These are phyloP conservation scores for Alosa alosa DNA, from an alignment of 2,113 vertebrate genomes.

Conservation along the genomic window DNA sequence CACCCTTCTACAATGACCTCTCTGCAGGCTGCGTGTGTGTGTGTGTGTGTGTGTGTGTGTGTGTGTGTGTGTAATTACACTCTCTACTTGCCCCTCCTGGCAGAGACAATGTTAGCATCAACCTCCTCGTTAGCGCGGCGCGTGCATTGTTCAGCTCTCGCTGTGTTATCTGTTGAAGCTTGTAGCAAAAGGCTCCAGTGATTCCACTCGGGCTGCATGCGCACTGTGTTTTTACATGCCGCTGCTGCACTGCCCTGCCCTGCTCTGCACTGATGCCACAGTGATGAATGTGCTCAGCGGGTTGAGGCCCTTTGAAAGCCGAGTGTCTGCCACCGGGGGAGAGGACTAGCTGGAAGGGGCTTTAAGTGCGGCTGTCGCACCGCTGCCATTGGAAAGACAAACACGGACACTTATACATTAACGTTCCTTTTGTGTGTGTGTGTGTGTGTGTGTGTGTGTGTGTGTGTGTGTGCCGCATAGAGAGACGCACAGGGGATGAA, in stretches of 20 bases:
- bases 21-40: slow-evolving; percentile 25
- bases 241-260: background rate
- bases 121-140: background rate
- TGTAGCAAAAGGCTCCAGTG: background rate
- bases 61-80: background rate
- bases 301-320: background rate
- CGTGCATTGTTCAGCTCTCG: background rate
- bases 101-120: background rate
- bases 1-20: slow-evolving; percentile 17
- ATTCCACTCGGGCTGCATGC: background rate
- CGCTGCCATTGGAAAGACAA: background rate
- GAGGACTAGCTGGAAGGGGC: too few relatives aligned
- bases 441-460: background rate
- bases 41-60: background rate
- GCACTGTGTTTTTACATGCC: background rate
- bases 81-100: background rate
- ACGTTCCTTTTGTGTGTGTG: background rate
- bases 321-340: too few relatives aligned
- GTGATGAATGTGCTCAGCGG: background rate
- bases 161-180: background rate
- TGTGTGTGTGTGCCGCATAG: background rate
- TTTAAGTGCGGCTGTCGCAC: background rate
- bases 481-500: too few relatives aligned
- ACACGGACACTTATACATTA: background rate
- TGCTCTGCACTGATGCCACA: background rate